phyloP scores from a whole-genome alignment of 2,888 invertebrate species.

The Eumerus sabulonum region DNA sequence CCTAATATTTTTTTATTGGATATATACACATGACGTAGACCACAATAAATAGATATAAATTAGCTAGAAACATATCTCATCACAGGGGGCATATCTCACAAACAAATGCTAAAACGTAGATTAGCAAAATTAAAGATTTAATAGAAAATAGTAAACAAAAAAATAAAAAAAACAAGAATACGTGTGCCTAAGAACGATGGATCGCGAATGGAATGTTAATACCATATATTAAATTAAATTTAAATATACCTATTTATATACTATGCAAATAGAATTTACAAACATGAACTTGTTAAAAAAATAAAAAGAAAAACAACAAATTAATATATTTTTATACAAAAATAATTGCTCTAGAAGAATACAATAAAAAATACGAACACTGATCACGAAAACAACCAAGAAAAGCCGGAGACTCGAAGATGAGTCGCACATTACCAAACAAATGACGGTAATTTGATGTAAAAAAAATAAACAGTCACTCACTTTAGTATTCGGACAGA shows the following conservation, averaged over 20 bases:
- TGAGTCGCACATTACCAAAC: too few species aligned
- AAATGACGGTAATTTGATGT: too few species aligned
- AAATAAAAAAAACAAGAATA: constrained; percentile 32
- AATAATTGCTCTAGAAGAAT: constrained; percentile 42
- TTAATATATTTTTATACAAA: constrained; percentile 64
- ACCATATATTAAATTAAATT: neutral
- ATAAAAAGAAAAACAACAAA: constrained; percentile 4
- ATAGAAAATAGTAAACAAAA: constrained; percentile 13
- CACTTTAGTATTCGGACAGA: too few species aligned
- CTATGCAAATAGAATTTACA: constrained; percentile 43
- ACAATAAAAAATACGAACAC: constrained; percentile 29
- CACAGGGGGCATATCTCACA: neutral
- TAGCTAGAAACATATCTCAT: constrained; percentile 56
- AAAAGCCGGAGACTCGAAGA: too few species aligned
- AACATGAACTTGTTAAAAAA: constrained; percentile 18
- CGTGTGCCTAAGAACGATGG: constrained; percentile 45
- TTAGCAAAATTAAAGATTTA: constrained; percentile 19
- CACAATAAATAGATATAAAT: constrained; percentile 18
- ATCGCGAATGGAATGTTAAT: constrained; percentile 16
- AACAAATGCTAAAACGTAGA: too few species aligned
- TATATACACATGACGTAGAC: constrained; percentile 13
- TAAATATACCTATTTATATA: constrained; percentile 31
- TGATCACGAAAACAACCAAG: constrained; percentile 11
- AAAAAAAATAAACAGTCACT: too few species aligned
- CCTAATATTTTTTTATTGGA: constrained; percentile 33